These are phyloP conservation scores for Drosophila neonasuta DNA, from an alignment of 2,888 invertebrate genomes.

Conservation along the genomic window DNA sequence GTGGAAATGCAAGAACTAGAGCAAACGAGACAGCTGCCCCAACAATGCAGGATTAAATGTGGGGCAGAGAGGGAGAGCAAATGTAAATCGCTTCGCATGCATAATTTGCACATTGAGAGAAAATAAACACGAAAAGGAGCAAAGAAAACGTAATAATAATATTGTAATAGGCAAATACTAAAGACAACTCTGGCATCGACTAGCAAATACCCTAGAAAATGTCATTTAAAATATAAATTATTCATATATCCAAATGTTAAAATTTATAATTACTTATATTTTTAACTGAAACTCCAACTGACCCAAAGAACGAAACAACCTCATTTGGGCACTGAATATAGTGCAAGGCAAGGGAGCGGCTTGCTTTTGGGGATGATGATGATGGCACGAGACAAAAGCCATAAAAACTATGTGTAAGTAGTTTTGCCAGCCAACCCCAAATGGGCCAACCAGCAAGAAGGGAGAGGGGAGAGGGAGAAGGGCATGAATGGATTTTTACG, in stretches of 20 bases:
- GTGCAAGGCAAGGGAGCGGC: conserved; percentile 38
- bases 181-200: background rate
- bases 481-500: background rate
- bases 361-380: conserved; percentile 36
- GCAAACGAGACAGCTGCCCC: conserved; percentile 1
- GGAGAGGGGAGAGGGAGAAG: background rate
- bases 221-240: background rate
- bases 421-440: conserved; percentile 29
- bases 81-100: conserved; percentile 48
- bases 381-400: conserved; percentile 55
- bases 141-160: conserved; percentile 35
- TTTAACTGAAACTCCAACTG: background rate
- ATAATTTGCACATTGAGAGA: conserved; percentile 49
- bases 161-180: conserved; percentile 23
- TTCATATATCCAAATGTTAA: too few relatives aligned
- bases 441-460: background rate
- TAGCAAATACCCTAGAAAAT: conserved; percentile 21
- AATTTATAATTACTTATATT: background rate
- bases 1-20: conserved; percentile 41
- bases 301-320: conserved; percentile 5
- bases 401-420: conserved; percentile 57
- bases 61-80: conserved; percentile 15
- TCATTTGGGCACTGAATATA: background rate
- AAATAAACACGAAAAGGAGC: conserved; percentile 29
- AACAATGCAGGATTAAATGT: background rate